phyloP scores from a whole-genome alignment of 2,113 vertebrate species.

The Syngnathus scovelli region DNA sequence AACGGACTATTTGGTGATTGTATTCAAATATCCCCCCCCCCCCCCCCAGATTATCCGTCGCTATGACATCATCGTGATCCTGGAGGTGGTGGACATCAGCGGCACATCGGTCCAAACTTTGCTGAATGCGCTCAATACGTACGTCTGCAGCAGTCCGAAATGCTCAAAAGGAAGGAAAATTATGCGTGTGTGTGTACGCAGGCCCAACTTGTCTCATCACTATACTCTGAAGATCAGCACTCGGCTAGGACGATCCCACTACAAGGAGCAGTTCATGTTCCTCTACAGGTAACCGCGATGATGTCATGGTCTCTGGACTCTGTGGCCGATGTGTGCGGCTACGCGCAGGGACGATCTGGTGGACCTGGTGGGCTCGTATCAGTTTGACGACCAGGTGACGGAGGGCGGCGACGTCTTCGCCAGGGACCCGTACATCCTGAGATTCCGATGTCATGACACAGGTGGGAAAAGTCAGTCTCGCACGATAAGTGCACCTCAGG shows the following conservation, averaged over 20 bases:
- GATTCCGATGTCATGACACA: conserved; percentile 60
- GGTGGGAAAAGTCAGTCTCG: conserved; percentile 36
- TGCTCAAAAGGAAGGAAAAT: background rate
- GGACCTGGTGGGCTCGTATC: conserved; percentile 56
- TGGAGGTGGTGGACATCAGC: conserved; percentile 70
- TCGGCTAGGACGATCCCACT: conserved; percentile 57
- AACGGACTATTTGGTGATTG: background rate
- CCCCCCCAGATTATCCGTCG: conserved; percentile 63
- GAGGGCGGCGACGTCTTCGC: conserved; percentile 63
- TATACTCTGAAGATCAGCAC: conserved; percentile 66
- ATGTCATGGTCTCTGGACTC: background rate
- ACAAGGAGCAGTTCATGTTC: conserved; percentile 78
- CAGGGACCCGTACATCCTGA: conserved; percentile 71
- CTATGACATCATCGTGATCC: conserved; percentile 73
- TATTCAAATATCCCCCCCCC: background rate
- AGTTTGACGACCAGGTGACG: conserved; percentile 61
- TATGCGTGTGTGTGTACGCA: conserved; percentile 11
- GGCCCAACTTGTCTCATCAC: conserved; percentile 31
- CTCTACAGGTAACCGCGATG: conserved; percentile 62
- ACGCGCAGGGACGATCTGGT: conserved; percentile 62
- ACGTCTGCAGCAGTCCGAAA: background rate
- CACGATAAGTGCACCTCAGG: background rate
- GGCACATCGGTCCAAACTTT: conserved; percentile 48
- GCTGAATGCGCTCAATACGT: conserved; percentile 67
- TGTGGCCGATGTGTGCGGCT: background rate